phyloP scores from a whole-genome alignment of 2,113 vertebrate genomes.

The Burhinus oedicnemus region DNA sequence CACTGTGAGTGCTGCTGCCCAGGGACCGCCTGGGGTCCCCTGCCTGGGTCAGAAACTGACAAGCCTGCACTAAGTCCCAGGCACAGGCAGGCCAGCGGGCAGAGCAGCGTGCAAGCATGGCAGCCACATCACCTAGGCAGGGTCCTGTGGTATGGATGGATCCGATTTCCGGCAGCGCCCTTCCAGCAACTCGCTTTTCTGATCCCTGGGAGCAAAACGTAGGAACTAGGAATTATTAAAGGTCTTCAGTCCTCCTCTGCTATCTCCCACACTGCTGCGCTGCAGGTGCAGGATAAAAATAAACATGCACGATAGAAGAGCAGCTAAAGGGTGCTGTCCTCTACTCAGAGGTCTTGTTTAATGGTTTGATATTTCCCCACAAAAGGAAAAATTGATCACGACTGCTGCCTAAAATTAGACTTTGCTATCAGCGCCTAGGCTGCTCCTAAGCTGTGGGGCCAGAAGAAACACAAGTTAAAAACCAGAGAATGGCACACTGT shows the following conservation, averaged over 20 bases:
- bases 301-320: background rate
- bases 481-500: background rate
- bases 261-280: background rate
- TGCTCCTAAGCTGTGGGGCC: background rate
- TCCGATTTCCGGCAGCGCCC: background rate
- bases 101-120: background rate
- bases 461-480: background rate
- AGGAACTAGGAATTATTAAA: conserved; percentile 25
- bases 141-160: background rate
- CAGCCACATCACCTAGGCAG: fast-evolving
- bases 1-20: fast-evolving
- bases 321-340: background rate
- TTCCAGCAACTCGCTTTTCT: background rate
- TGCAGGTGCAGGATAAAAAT: background rate
- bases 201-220: background rate
- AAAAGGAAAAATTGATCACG: background rate
- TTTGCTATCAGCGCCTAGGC: background rate
- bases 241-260: background rate
- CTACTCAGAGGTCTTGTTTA: background rate
- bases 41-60: background rate
- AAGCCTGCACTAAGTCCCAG: fast-evolving
- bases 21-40: fast-evolving
- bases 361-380: background rate
- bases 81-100: fast-evolving
- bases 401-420: fast-evolving